Conservation (phyloP, 2,888 invertebrate species). For the Atethmia centrago region DNA sequence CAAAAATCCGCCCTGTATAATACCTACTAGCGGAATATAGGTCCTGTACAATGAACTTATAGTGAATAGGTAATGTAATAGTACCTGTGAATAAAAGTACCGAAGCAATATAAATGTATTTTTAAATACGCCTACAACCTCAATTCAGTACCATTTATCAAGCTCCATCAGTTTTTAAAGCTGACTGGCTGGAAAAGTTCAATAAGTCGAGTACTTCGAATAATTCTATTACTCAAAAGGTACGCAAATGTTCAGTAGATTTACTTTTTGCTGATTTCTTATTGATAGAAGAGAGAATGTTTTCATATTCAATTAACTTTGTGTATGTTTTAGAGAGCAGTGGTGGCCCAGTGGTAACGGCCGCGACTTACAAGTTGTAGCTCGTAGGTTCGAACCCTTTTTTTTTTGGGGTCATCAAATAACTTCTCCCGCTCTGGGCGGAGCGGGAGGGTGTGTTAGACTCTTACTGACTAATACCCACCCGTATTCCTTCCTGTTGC, state of each 20-base stretch:
- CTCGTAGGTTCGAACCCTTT: too few relatives aligned
- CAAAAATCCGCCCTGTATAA: neutral
- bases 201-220: slow-evolving; percentile 40
- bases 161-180: slow-evolving; percentile 33
- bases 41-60: neutral
- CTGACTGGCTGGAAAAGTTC: slow-evolving; percentile 41
- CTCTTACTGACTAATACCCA: too few relatives aligned
- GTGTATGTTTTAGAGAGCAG: slow-evolving; percentile 2
- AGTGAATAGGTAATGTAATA: neutral
- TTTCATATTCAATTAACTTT: slow-evolving; percentile 11
- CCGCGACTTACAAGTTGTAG: too few relatives aligned
- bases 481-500: too few relatives aligned
- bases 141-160: slow-evolving; percentile 16
- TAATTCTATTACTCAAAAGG: slow-evolving; percentile 49
- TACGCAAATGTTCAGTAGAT: slow-evolving; percentile 20
- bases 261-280: slow-evolving; percentile 37
- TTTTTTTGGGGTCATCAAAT: too few relatives aligned
- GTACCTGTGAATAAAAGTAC: slow-evolving; percentile 4
- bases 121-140: neutral
- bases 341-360: too few relatives aligned
- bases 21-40: neutral
- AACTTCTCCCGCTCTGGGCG: too few relatives aligned
- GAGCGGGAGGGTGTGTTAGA: too few relatives aligned
- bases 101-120: slow-evolving; percentile 3
- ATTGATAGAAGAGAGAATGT: slow-evolving; percentile 11